phyloP scores from a whole-genome alignment of 2,888 invertebrate species.

The Mactromeris polynyma region DNA sequence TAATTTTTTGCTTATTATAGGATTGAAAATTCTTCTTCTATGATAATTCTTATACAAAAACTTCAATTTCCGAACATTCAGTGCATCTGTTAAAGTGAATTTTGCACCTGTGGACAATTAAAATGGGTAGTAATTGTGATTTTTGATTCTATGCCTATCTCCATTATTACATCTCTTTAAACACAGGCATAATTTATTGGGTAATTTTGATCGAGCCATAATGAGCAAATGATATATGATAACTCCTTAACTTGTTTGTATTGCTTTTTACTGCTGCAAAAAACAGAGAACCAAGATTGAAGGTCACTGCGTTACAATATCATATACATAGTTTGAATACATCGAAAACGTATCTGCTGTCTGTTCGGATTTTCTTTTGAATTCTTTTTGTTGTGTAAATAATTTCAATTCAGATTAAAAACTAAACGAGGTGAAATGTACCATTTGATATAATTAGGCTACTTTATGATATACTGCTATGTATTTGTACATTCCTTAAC shows the following conservation, averaged over 20 bases:
- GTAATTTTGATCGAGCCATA: neutral
- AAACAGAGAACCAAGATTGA: neutral
- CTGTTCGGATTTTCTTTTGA: neutral
- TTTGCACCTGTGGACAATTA: constrained; percentile 8
- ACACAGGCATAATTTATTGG: neutral
- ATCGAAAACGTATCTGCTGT: neutral
- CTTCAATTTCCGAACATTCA: neutral
- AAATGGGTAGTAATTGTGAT: neutral
- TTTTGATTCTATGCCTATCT: neutral
- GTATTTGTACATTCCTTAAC: neutral
- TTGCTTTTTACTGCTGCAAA: neutral
- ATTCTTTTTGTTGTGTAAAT: neutral
- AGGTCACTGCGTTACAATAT: neutral
- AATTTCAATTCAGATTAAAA: neutral
- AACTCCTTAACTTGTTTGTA: constrained; percentile 8
- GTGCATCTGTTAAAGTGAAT: constrained; percentile 2
- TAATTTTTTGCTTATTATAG: neutral
- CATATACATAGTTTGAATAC: neutral
- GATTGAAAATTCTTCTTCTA: neutral
- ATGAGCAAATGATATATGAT: neutral
- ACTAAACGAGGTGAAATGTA: neutral
- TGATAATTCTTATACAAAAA: neutral
- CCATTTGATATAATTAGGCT: neutral
- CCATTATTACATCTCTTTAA: constrained; percentile 6
- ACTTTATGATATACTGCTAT: neutral